phyloP scores from a whole-genome alignment of 2,888 invertebrate genomes.

The Phlogophora meticulosa region DNA sequence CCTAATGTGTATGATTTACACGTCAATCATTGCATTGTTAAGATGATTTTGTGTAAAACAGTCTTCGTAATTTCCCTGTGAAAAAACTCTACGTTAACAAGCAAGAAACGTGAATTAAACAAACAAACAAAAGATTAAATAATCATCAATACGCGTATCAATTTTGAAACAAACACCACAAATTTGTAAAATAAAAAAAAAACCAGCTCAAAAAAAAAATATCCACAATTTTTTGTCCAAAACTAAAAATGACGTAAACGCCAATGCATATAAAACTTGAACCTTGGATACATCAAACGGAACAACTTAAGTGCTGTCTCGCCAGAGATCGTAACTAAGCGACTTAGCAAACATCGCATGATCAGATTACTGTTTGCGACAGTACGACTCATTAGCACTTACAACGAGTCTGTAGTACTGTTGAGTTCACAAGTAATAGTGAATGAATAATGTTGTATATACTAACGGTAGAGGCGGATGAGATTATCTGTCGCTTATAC shows the following conservation, averaged over 20 bases:
- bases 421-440: constrained; percentile 43
- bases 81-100: constrained; percentile 19
- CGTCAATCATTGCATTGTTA: constrained; percentile 34
- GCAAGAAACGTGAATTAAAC: constrained; percentile 29
- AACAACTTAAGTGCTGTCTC: constrained; percentile 13
- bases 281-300: constrained; percentile 10
- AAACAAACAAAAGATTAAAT: constrained; percentile 3
- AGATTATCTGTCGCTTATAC: constrained; percentile 20
- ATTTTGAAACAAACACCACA: too few relatives aligned
- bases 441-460: constrained; percentile 33
- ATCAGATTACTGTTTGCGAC: constrained; percentile 53
- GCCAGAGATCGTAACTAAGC: constrained; percentile 17
- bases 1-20: constrained; percentile 24
- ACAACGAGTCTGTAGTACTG: constrained; percentile 41
- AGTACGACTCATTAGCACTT: constrained; percentile 59
- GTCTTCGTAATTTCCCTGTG: constrained; percentile 22
- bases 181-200: too few relatives aligned
- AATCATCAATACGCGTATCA: constrained; percentile 31
- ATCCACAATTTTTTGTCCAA: not conserved
- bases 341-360: constrained; percentile 43
- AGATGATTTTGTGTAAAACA: constrained; percentile 22
- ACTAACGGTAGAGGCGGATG: constrained; percentile 10
- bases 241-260: not conserved
- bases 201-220: not conserved
- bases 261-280: not conserved